phyloP scores from a whole-genome alignment of 2,797 vertebrate genomes.

The Oreonectes daqikongensis region DNA sequence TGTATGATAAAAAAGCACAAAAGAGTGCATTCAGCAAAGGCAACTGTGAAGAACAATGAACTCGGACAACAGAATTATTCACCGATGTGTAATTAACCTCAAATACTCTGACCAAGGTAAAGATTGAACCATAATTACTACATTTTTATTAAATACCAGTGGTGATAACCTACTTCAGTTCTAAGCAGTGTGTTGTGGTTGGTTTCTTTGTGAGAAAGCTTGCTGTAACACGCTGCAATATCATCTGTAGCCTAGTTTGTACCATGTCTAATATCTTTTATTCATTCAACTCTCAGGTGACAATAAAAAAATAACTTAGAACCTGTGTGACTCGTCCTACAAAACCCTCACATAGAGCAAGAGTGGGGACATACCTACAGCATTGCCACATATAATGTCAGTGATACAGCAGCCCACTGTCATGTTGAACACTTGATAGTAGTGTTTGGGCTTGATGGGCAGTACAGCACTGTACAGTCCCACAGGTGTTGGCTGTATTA shows the following conservation, averaged over 20 bases:
- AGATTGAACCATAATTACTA: too few relatives aligned
- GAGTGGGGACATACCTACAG: neutral
- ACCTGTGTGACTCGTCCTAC: neutral
- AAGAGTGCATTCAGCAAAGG: neutral
- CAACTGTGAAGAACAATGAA: neutral
- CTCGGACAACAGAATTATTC: neutral
- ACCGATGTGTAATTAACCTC: slow-evolving; percentile 13
- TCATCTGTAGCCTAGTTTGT: slow-evolving; percentile 31
- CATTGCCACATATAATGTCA: slow-evolving; percentile 16
- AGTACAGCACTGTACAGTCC: neutral
- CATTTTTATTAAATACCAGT: too few relatives aligned
- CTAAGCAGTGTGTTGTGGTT: neutral
- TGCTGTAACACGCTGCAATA: slow-evolving; percentile 23
- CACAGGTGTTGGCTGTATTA: neutral
- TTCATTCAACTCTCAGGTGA: slow-evolving; percentile 30
- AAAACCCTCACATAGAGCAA: slow-evolving; percentile 11
- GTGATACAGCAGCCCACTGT: slow-evolving; percentile 23
- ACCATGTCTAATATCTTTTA: slow-evolving; percentile 28
- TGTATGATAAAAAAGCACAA: too few relatives aligned
- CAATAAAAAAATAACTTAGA: slow-evolving; percentile 13
- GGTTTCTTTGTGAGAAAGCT: neutral
- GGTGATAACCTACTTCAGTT: neutral
- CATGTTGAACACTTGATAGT: slow-evolving; percentile 31
- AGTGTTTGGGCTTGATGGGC: slow-evolving; percentile 19
- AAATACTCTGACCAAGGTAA: neutral